Conservation (phyloP, 2,888 invertebrate genomes). For the Spatulosminthurus flaviceps region DNA sequence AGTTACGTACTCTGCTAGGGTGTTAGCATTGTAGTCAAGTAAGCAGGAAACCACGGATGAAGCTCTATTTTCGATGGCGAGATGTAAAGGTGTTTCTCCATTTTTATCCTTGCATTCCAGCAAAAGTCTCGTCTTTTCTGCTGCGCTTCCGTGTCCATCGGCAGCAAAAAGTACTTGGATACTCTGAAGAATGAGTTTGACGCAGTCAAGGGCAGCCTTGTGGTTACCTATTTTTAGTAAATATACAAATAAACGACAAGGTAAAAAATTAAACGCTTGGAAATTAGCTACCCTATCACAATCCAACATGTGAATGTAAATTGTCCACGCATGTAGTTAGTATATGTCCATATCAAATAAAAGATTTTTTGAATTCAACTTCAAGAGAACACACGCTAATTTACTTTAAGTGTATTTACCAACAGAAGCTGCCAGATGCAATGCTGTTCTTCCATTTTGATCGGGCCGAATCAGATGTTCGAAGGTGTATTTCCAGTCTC, state of each 20-base stretch:
- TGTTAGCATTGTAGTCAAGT: neutral
- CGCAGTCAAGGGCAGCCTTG: neutral
- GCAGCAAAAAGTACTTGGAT: neutral
- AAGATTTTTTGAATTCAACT: too few relatives aligned
- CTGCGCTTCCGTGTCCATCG: neutral
- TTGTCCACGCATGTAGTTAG: too few relatives aligned
- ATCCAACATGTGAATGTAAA: too few relatives aligned
- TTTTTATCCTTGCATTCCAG: neutral
- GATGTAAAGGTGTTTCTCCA: conserved; percentile 24
- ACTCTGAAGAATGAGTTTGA: neutral
- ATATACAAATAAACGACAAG: too few relatives aligned
- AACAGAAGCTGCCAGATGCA: conserved; percentile 24
- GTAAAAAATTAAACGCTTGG: too few relatives aligned
- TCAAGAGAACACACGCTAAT: too few relatives aligned
- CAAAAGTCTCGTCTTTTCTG: neutral
- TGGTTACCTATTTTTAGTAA: conserved; percentile 25
- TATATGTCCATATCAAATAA: too few relatives aligned
- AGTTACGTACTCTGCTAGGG: conserved; percentile 1
- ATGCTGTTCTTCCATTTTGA: neutral
- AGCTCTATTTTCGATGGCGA: conserved; percentile 25
- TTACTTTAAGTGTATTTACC: too few relatives aligned
- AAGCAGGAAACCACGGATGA: conserved; percentile 2
- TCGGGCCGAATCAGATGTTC: neutral
- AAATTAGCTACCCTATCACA: too few relatives aligned
- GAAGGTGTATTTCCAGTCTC: conserved; percentile 25